Evolutionary conservation across 2,888 invertebrate species (phyloP), one percentile per base, ranked within the genome.

Genomic region (Magallana nippona): DNA sequence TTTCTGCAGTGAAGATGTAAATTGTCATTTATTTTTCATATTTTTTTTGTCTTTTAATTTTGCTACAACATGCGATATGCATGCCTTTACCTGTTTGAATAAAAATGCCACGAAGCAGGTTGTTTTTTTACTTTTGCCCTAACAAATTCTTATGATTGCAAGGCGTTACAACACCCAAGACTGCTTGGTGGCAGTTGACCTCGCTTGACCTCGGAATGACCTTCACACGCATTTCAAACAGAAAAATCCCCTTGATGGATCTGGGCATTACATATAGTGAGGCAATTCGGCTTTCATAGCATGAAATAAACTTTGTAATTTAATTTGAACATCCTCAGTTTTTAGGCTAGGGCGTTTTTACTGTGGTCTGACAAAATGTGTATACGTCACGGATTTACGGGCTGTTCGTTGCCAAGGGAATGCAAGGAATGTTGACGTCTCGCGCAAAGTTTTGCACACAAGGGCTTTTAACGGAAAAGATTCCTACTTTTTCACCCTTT

Each of bases 271-370:
- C 71, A 22, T 71, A 71, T 71, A 27, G 32, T 71, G 71, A 71
- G 71, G 71, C 71, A 71, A 71, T 71, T 27, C 71, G 3, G 71
- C 71, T 71, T 71, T 71, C 32, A 71, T 71, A 8, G 71, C 71
- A 32, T 22, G 27, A 71, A 22, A 71, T 27, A 32, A 71, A 71
- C 71, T 71, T 22, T 71, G 71, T 71, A 32, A 71, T 71, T 71
- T 71, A 71, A 71, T 71, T 71, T 71, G 71, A 71, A 71, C 71
- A 71, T 71, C 71, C 32, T 71, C 71, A 71, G 71, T 71, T 71
- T 71, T 71, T 71, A 71, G 71, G 71, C 71, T 71, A 71, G 71
- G 71, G 71, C 71, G 71, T 71, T 71, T 60, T 71, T 71, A 71
- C 71, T 71, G 27, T 71, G 71, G 71, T 71, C 32, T 71, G 71